A percentile compares a stretch with the other conserved stretches of the same genome.
These are phyloP conservation scores for Cheirogaleus major DNA, from an alignment of 2,797 vertebrate genomes.

Conservation along the genomic window DNA sequence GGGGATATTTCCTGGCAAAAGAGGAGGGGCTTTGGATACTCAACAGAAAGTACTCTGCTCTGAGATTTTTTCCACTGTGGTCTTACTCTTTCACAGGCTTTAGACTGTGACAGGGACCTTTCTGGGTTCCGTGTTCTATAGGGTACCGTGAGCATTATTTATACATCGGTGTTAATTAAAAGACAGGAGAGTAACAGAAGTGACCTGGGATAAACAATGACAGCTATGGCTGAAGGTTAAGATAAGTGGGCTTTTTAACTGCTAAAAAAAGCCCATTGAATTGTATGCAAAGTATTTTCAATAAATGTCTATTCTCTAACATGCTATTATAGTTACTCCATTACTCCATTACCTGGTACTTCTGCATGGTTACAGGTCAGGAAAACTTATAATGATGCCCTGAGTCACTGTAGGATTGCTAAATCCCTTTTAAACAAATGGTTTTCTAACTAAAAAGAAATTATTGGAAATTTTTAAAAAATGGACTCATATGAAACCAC, in stretches of 20 bases:
- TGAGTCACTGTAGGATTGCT: not conserved
- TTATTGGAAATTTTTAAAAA: not conserved
- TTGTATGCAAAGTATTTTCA: not conserved
- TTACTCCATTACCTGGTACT: not conserved
- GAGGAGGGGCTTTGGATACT: not conserved
- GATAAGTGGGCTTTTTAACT: not conserved
- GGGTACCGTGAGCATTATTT: not conserved
- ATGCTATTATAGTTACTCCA: not conserved
- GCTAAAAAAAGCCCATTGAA: not conserved
- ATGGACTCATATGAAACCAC: not conserved
- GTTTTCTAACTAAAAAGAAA: slow-evolving; percentile 25
- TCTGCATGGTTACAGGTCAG: not conserved
- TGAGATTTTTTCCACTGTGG: not conserved
- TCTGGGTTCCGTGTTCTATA: not conserved
- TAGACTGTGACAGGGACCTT: not conserved
- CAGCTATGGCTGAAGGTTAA: not conserved
- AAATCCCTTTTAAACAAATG: slow-evolving; percentile 31
- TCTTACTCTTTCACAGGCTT: not conserved
- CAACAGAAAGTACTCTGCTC: not conserved
- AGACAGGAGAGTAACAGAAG: not conserved
- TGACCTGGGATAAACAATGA: not conserved
- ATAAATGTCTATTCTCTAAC: not conserved
- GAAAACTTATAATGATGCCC: not conserved
- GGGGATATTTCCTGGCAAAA: not conserved
- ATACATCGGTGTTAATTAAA: not conserved